Base-by-base conservation (phyloP, 1,140 invertebrate species). In the Paralvinella palmiformis region DNA sequence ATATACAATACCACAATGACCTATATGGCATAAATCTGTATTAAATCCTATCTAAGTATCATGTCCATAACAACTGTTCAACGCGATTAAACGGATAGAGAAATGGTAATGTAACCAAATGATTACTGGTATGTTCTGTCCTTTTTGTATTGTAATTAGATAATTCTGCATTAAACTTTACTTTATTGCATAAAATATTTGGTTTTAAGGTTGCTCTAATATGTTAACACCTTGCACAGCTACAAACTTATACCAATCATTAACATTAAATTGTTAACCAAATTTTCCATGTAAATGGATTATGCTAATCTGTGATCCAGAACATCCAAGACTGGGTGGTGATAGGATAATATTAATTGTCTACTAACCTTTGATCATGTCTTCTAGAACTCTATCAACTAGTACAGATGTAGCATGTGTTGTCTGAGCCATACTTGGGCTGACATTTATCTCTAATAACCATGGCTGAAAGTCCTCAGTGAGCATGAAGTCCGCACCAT, bases 371-470 rank as follows among this genome's bases (percentile, higher is more conserved):
- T 95, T 95, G 48, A 95, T 85, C 1, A 91, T 88, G 82, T 97
- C 93, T 76, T 95, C 91, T 56, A 96, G 84, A 53, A 91, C 91
- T 75, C 89, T 88, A 17, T 88, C 85, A 76, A 92, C 95, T 70
- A 97, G 83, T 61, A 88, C 80, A 0, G 90, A 87, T 0, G 93
- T 96, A 0, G 96, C 91, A 64, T 87, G 90, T 0, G 92, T 95
- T 1, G 89, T 92, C 10, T 88, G 85, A 35, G 91, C 90, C 83
- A 97, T 86, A 72, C 92, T 91, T 0, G 93, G 93, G 79, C 91
- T 91, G 6, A 90, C 93, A 76, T 96, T 96, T 65, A 97, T 96
- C 78, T 97, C 94, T 67, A 97, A 91, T 0, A 96, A 81, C 91
- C 92, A 95, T 0, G 92, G 91, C 56, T 86, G 87, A 69, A 90